A percentile compares a stretch with the other conserved stretches of the same genome.
phyloP scores from a whole-genome alignment of 2,888 invertebrate genomes.

The Globia sparganii region DNA sequence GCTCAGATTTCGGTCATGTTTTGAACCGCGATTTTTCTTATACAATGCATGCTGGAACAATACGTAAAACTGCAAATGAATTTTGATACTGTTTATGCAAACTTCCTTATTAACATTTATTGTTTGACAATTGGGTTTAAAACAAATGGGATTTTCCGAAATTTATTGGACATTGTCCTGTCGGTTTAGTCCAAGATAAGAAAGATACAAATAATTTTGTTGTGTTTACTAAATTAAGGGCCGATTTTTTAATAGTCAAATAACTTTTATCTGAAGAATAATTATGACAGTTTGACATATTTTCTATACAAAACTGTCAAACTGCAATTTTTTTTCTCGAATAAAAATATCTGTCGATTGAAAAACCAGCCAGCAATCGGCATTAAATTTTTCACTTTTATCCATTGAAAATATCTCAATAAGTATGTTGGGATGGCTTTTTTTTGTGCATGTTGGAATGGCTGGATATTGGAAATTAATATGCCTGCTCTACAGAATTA shows the following conservation, averaged over 20 bases:
- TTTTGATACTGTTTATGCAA: background rate
- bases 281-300: too few species aligned
- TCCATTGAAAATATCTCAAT: background rate
- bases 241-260: background rate
- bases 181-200: background rate
- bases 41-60: constrained; percentile 2
- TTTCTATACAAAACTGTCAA: background rate
- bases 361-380: background rate
- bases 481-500: background rate
- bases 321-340: background rate
- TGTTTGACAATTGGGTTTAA: background rate
- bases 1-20: constrained; percentile 5
- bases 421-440: background rate
- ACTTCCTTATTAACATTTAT: background rate
- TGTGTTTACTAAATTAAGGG: too few species aligned
- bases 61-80: background rate
- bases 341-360: too few species aligned
- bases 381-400: background rate
- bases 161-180: background rate
- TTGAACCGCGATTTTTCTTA: background rate
- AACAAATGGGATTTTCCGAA: background rate
- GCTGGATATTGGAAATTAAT: background rate
- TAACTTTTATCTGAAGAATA: too few species aligned
- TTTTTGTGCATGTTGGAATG: background rate
- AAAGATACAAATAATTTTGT: background rate